These are phyloP conservation scores for Tetrao urogallus DNA, from an alignment of 2,113 vertebrate genomes.

Conservation along the genomic window DNA sequence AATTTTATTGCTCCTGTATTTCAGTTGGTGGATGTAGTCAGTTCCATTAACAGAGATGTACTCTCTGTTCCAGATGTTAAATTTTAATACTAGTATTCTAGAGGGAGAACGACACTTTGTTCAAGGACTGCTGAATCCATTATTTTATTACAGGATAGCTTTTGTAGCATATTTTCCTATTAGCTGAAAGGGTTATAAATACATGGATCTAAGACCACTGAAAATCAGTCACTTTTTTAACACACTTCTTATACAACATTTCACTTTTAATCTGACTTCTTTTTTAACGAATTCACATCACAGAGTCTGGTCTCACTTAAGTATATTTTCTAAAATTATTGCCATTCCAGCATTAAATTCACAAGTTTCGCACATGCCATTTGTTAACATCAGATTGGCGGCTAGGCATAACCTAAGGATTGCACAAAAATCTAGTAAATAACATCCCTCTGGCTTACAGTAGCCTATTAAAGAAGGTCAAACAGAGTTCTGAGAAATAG, in stretches of 20 bases:
- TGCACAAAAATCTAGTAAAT: conserved; percentile 19
- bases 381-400: background rate
- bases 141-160: background rate
- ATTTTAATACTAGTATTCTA: background rate
- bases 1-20: background rate
- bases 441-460: background rate
- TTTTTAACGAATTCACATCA: conserved; percentile 14
- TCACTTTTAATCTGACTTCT: conserved; percentile 14
- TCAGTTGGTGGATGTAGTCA: background rate
- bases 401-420: background rate
- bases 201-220: background rate
- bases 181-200: conserved; percentile 7
- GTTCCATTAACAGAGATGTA: background rate
- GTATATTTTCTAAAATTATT: conserved; percentile 25
- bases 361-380: background rate
- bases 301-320: background rate
- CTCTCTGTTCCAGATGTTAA: background rate
- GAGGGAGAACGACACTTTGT: background rate
- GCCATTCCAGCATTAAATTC: conserved; percentile 2
- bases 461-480: background rate
- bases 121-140: background rate
- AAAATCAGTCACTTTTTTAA: conserved; percentile 18
- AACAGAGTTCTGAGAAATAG: background rate
- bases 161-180: background rate
- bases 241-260: background rate